phyloP scores from a whole-genome alignment of 2,113 vertebrate genomes.

The Paramisgurnus dabryanus region DNA sequence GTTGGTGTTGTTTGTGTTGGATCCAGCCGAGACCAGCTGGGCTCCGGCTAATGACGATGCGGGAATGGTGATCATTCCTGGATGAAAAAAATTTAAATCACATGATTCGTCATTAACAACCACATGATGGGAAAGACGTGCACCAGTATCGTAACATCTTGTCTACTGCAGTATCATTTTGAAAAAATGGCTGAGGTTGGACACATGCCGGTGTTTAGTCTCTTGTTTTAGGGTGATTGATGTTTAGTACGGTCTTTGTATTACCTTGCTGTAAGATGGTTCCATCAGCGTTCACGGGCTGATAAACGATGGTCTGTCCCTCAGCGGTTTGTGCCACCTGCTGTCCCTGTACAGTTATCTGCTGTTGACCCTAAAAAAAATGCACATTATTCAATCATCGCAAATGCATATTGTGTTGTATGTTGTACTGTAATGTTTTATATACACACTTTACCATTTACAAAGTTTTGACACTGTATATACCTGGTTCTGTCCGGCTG shows the following conservation, averaged over 20 bases:
- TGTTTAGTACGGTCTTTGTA: neutral
- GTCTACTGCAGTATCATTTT: too few species aligned
- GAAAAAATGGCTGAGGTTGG: too few species aligned
- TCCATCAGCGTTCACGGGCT: constrained; percentile 96
- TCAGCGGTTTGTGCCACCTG: constrained; percentile 97
- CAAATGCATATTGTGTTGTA: neutral
- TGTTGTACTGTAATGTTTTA: neutral
- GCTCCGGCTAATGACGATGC: constrained; percentile 94
- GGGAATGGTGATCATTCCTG: constrained; percentile 99
- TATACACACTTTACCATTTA: too few species aligned
- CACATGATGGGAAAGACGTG: neutral
- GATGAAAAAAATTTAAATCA: constrained; percentile 57
- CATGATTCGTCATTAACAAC: neutral
- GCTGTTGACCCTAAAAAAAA: constrained; percentile 80
- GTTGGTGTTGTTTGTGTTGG: constrained; percentile 92
- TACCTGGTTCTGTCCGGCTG: constrained; percentile 97
- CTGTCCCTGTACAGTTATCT: constrained; percentile 97
- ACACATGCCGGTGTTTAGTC: too few species aligned
- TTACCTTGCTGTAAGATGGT: constrained; percentile 96
- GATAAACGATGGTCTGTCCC: constrained; percentile 98
- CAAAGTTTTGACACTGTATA: neutral
- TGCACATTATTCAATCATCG: too few species aligned
- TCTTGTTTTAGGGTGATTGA: too few species aligned
- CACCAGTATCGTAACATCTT: too few species aligned
- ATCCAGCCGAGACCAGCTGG: constrained; percentile 93